Conservation (phyloP, 2,888 invertebrate genomes). For the Yponomeuta plumbellus region DNA sequence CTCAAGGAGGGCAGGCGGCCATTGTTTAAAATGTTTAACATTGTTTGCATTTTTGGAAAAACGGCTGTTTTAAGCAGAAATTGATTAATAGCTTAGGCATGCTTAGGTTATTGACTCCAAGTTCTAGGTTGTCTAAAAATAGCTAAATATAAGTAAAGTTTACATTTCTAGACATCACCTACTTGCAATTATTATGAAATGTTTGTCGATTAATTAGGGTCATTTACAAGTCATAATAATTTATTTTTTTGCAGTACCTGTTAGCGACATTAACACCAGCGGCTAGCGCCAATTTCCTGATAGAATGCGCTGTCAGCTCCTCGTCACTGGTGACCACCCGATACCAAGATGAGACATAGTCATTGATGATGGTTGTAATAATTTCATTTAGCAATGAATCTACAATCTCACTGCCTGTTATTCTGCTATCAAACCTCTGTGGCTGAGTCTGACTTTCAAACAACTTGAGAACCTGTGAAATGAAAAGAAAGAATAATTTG, state of each 20-base stretch:
- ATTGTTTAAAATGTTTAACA: too few relatives aligned
- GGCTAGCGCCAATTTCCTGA: constrained; percentile 82
- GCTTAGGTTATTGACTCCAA: too few relatives aligned
- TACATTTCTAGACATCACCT: too few relatives aligned
- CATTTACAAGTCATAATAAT: too few relatives aligned
- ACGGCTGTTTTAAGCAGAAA: too few relatives aligned
- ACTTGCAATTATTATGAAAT: too few relatives aligned
- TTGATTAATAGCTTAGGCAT: neutral
- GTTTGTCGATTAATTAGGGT: too few relatives aligned
- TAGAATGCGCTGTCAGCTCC: constrained; percentile 81
- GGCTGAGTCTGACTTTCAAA: constrained; percentile 43
- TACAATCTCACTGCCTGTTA: constrained; percentile 90
- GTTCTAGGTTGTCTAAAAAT: too few relatives aligned
- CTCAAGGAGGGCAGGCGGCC: too few relatives aligned
- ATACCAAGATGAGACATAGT: constrained; percentile 88
- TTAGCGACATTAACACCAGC: constrained; percentile 79
- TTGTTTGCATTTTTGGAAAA: too few relatives aligned
- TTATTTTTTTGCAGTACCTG: constrained; percentile 59
- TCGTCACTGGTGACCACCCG: constrained; percentile 81
- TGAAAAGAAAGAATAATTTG: neutral
- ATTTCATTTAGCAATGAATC: constrained; percentile 92
- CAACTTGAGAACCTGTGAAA: constrained; percentile 52
- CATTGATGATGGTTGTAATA: constrained; percentile 85
- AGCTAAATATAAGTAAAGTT: too few relatives aligned
- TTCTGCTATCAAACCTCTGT: constrained; percentile 72